Conservation (phyloP, 2,797 vertebrate species). For the Manis pentadactyla region DNA sequence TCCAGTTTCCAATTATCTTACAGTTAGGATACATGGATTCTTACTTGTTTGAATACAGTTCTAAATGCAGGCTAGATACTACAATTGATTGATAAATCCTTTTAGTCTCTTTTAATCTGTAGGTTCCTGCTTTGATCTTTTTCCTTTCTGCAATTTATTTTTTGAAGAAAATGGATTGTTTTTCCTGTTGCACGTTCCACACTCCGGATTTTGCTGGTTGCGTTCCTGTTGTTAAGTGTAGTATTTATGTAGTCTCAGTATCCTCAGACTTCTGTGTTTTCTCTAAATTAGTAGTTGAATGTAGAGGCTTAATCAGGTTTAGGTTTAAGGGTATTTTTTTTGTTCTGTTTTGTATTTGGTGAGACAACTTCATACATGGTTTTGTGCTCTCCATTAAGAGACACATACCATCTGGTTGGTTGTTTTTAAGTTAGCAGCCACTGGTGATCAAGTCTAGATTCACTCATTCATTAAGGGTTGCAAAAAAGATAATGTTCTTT, state of each 20-base stretch:
- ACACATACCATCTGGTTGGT: not conserved
- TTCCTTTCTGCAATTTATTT: slow-evolving; percentile 14
- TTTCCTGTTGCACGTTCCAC: not conserved
- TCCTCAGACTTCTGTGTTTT: not conserved
- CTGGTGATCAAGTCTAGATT: not conserved
- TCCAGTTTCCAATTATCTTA: slow-evolving; percentile 36
- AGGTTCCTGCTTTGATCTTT: not conserved
- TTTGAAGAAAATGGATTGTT: slow-evolving; percentile 12
- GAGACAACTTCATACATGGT: not conserved
- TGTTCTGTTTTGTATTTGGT: not conserved
- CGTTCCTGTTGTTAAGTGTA: not conserved
- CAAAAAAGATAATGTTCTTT: slow-evolving; percentile 17
- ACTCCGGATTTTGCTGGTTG: slow-evolving; percentile 1
- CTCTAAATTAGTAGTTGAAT: slow-evolving; percentile 22
- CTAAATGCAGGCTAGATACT: slow-evolving; percentile 14
- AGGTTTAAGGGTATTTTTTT: not conserved
- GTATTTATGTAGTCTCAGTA: not conserved
- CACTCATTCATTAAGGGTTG: not conserved
- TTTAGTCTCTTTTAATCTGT: not conserved
- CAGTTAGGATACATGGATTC: not conserved
- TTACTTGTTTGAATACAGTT: slow-evolving; percentile 31
- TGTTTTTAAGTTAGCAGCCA: not conserved
- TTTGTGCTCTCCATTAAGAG: not conserved
- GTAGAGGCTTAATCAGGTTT: slow-evolving; percentile 21
- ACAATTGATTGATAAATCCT: not conserved